A percentile compares a stretch with the other conserved stretches of the same genome.
These are phyloP conservation scores for Adineta ricciae DNA, from an alignment of 2,888 invertebrate genomes.

Conservation along the genomic window DNA sequence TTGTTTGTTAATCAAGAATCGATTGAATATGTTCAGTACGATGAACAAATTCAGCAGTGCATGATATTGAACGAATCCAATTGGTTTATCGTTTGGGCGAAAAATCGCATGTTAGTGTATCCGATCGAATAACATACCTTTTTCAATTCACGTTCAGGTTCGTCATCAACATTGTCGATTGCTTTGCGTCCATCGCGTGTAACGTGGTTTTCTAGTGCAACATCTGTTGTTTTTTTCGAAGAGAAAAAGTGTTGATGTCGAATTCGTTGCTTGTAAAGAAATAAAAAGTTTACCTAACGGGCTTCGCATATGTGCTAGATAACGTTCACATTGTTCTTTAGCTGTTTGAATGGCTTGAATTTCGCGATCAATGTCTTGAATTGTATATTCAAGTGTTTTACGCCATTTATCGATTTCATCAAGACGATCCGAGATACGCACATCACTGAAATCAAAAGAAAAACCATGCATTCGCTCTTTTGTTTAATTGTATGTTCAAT, in stretches of 20 bases:
- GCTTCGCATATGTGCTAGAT: slow-evolving; percentile 27
- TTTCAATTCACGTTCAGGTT: slow-evolving; percentile 47
- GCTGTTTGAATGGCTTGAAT: slow-evolving; percentile 30
- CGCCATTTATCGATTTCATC: slow-evolving; percentile 50
- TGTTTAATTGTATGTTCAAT: slow-evolving; percentile 35
- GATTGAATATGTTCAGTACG: neutral
- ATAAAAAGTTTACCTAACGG: slow-evolving; percentile 16
- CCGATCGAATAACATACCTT: slow-evolving; percentile 39
- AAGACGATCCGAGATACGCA: slow-evolving; percentile 47
- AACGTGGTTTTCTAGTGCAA: slow-evolving; percentile 47
- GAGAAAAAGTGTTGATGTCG: too few relatives aligned
- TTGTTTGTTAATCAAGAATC: neutral
- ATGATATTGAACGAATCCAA: neutral
- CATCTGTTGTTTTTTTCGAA: too few relatives aligned
- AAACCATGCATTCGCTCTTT: too few relatives aligned
- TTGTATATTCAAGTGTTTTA: slow-evolving; percentile 47
- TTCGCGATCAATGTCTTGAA: slow-evolving; percentile 47
- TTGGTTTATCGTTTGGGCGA: neutral
- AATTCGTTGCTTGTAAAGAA: neutral
- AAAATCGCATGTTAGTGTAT: slow-evolving; percentile 19
- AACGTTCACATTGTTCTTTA: slow-evolving; percentile 31
- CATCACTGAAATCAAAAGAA: slow-evolving; percentile 26
- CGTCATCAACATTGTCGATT: slow-evolving; percentile 50
- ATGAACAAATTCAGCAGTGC: neutral
- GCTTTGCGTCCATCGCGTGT: slow-evolving; percentile 46